Evolutionary conservation across 1,140 invertebrate species (phyloP), one percentile per base, ranked within the genome.

Genomic region (Papilio machaon): DNA sequence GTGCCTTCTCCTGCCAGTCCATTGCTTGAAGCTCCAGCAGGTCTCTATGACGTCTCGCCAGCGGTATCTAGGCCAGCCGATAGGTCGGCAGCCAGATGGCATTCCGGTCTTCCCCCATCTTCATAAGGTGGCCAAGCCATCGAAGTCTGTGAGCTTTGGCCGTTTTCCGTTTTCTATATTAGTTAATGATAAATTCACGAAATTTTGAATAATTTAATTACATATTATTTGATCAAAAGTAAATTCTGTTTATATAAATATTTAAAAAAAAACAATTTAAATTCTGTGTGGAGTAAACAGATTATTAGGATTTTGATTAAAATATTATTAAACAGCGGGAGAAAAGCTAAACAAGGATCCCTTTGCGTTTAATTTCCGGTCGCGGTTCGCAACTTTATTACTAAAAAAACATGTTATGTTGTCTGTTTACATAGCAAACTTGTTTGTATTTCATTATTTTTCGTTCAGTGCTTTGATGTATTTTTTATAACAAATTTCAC

Each of bases 361-460:
- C 23, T 35, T 67, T 67, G 58, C n/a, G 23, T 67, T 67, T 67
- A 23, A 67, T 67, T 67, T 67, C 60, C 23, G 8, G 60, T 10
- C 60, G 23, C 60, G 7, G 60, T 67, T 13, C 23, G 60, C 10
- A 11, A 30, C 11, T 67, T 67, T 67, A 30, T 67, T 13, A 4
- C 10, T 30, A 8, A 30, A 30, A 19, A 30, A 30, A 30, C 23
- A 30, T 30, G 23, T 30, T 35, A 30, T 30, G 30, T 67, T 30
- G 11, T 3, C 4, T 67, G 58, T 64, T 23, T 64, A 23, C 19
- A 64, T 64, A 19, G 60, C 1, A 15, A 11, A 13, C 2, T 35
- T 67, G 10, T 67, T 64, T 64, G 19, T 64, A 10, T 64, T 64
- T 64, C 58, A 64, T 64, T 64, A 64, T 64, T 64, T 64, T 15